Evolutionary conservation across 1,140 invertebrate species (phyloP), one percentile per base, ranked within the genome.

Genomic region (Reticulitermes speratus): DNA sequence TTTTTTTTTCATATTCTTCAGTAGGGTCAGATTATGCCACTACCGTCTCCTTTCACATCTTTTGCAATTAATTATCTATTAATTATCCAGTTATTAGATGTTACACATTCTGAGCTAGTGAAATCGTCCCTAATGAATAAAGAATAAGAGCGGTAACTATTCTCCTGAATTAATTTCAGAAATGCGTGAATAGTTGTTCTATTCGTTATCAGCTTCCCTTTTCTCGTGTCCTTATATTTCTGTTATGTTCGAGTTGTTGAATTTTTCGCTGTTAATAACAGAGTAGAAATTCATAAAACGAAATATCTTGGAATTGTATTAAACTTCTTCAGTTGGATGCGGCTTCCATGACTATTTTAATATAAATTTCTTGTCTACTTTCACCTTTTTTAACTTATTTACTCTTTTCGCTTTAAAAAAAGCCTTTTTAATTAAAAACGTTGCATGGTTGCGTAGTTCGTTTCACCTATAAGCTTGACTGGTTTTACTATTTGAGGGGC

Each of bases 391-490:
- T 75, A 75, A 16, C 14, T 11, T 75, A 25, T 8, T 25, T 30
- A 30, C 65, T 5, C 38, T 2, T 38, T 38, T 38, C 2, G 38
- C 38, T 38, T 38, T n/a, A n/a, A 38, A 75, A 30, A 75, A 75
- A 75, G 65, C 14, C 1, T 3, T 75, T 75, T 75, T 75, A 75
- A 75, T 75, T 75, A 75, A 75, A 75, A 75, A 75, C 14, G 65
- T 75, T 75, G n/a, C n/a, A 75, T 75, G 65, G 65, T 75, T 75
- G 9, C 65, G n/a, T 30, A 75, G 65, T 30, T 75, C n/a, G 0
- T 75, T 75, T 75, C 65, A 75, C 65, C n/a, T 75, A 75, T 25
- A 75, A 75, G n/a, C 65, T 75, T 75, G 65, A 75, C 65, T 75
- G 65, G 11, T 25, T 75, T 14, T 75, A 30, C n/a, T 11, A 75